phyloP scores from a whole-genome alignment of 2,888 invertebrate species.

The Pterobdella sp. region DNA sequence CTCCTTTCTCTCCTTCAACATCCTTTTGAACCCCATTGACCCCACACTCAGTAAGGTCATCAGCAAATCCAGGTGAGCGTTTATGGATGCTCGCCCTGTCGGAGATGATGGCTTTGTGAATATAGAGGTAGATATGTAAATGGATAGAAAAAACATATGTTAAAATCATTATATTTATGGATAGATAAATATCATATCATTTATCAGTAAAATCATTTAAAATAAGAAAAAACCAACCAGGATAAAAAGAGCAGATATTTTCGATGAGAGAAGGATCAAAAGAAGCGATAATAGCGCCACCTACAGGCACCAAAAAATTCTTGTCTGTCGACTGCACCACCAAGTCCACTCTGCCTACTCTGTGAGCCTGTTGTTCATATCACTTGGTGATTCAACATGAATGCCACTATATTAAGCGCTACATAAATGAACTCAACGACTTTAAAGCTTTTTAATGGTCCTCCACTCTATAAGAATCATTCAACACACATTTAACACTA shows the following conservation, averaged over 20 bases:
- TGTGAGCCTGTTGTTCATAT: conserved; percentile 43
- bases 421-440: no score
- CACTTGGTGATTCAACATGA: not conserved
- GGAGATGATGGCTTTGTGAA: conserved; percentile 16
- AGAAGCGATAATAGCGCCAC: conserved; percentile 66
- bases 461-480: no score
- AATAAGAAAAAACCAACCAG: conserved; percentile 53
- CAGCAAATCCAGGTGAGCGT: conserved; percentile 66
- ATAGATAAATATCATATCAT: no score
- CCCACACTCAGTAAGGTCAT: conserved; percentile 69
- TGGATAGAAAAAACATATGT: conserved; percentile 6
- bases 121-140: not conserved
- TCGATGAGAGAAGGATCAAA: conserved; percentile 59
- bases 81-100: conserved; percentile 64
- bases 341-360: conserved; percentile 64
- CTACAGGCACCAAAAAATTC: conserved; percentile 75
- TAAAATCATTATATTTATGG: no score
- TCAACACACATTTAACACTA: no score
- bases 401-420: no score
- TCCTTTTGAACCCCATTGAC: conserved; percentile 58
- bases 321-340: conserved; percentile 78
- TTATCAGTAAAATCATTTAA: no score
- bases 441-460: no score
- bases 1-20: conserved; percentile 59
- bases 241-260: conserved; percentile 64